Evolutionary conservation across 2,113 vertebrate genomes (phyloP), one percentile per base, ranked within the genome.

Genomic region (Aphyosemion australe): DNA sequence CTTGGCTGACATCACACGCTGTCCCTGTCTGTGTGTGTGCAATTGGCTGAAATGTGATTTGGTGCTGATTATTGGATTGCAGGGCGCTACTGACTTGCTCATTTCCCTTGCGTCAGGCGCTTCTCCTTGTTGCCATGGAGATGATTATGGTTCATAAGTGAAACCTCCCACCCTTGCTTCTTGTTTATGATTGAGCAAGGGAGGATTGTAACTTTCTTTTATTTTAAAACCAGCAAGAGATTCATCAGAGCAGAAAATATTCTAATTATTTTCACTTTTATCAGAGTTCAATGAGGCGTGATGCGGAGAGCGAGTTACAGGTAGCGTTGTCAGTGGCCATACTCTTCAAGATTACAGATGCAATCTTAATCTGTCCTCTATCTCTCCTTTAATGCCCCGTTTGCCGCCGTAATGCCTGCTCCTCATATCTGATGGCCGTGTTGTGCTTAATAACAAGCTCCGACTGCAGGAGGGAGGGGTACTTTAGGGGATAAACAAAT

Each of bases 331-430:
- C 52, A 12, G 62, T 66, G 42, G 75, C 69, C 82, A 73, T 80
- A 80, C 79, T 82, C 66, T 69, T 85, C 68, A 76, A 85, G 78
- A 86, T 89, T 83, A 87, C 83, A 79, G 81, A 89, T 86, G 66
- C 78, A 80, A 88, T 89, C 84, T 87, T 83, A 87, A 88, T 88
- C 87, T 89, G 87, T 88, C 88, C 87, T 90, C 85, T 79, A 88
- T 83, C 87, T 90, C 88, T 76, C 85, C 88, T 91, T 89, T 87
- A 89, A 89, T 82, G 76, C 73, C 72, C 75, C 32, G 53, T 71
- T 80, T 21, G 46, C 76, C 80, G 79, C 85, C 85, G 83, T 85
- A 79, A 87, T 79, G 84, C 80, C 77, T 49, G 78, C 67, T 69
- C 18, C 79, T 87, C 81, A 78, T 89, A 90, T 91, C 88, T 89